Base-by-base conservation (phyloP, 2,888 invertebrate species). In the Pelosia muscerda region DNA sequence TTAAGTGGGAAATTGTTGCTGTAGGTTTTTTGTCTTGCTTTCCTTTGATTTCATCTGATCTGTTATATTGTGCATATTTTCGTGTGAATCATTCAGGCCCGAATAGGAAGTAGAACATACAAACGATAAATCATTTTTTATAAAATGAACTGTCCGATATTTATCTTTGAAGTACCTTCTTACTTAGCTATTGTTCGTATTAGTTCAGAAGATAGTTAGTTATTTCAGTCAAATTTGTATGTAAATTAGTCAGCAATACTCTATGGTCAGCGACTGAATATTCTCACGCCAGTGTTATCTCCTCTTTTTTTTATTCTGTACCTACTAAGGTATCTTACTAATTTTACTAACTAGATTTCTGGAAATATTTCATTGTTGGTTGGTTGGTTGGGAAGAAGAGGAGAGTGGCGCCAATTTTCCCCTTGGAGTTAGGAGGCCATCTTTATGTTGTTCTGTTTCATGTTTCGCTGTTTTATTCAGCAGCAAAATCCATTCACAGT, bases 31-130 rank as follows among this genome's bases (percentile, higher is more conserved):
- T 31, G 31, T 10, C 31, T 31, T n/a, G n/a, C 9, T 49, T 9
- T 49, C 9, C 0, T 19, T 9, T n/a, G 49, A 49, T 49, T 49
- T 49, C 2, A 49, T 49, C 49, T 19, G 19, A 42, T 19, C 19
- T 42, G 6, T 42, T 23, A 23, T 23, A 38, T 59, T 25, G 23
- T 23, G 11, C 13, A 23, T 15, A 58, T 59, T 23, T 59, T 34
- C 34, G 34, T 38, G 59, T 59, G 59, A 59, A 59, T n/a, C n/a
- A n/a, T n/a, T n/a, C n/a, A n/a, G n/a, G 23, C 34, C 15, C 13
- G 13, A n/a, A 22, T 23, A 22, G 8, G 15, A 59, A 23, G 58
- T 59, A 59, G 8, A 59, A 34, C n/a, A 34, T 59, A 31, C 13
- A 4, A 8, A 34, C 15, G 34, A 9, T 34, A 15, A 22, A 58